phyloP scores from a whole-genome alignment of 2,888 invertebrate genomes.

The Brenthis daphne region DNA sequence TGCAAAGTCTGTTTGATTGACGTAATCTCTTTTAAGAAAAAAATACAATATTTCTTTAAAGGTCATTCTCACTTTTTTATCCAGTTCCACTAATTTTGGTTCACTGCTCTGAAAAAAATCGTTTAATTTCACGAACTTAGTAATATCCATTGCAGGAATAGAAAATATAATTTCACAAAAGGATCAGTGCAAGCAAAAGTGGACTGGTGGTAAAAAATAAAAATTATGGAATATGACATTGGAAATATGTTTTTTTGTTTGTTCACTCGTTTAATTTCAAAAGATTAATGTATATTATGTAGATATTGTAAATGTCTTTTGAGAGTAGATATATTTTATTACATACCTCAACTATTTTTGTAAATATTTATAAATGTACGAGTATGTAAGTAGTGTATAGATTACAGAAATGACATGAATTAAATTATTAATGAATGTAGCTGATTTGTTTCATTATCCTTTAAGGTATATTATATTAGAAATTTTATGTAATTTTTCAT shows the following conservation, averaged over 20 bases:
- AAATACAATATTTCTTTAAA: no score
- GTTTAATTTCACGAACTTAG: no score
- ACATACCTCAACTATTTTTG: constrained; percentile 19
- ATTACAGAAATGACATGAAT: background rate
- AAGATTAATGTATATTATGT: constrained; percentile 4
- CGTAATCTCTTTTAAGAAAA: no score
- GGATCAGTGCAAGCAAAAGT: background rate
- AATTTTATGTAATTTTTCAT: no score
- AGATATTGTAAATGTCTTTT: constrained; percentile 11
- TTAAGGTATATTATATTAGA: no score
- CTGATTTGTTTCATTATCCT: no score
- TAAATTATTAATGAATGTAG: background rate
- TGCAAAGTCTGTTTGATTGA: no score
- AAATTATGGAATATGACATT: background rate
- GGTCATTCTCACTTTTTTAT: no score
- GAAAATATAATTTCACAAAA: no score
- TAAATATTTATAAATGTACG: constrained; percentile 10
- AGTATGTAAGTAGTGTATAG: constrained; percentile 5
- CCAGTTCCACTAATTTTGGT: no score
- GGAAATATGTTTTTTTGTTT: background rate
- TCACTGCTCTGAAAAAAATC: no score
- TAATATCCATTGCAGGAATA: no score
- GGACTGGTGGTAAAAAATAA: background rate
- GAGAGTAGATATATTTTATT: constrained; percentile 8
- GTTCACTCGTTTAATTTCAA: background rate